Conservation (phyloP, 1,140 invertebrate species). For the Macrostomum lignano region DNA sequence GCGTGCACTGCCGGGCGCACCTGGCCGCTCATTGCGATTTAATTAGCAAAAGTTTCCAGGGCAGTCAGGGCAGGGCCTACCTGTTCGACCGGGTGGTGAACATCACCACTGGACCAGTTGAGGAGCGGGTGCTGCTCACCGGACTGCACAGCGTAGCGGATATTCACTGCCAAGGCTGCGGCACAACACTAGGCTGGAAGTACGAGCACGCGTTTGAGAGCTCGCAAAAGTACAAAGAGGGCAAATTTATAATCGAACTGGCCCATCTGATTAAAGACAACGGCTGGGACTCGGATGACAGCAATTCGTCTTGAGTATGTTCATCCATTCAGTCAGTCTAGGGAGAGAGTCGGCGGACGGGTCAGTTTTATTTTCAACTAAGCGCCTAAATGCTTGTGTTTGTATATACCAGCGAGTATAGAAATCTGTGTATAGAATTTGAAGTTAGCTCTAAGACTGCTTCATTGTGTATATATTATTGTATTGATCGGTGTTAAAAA, state of each 20-base stretch:
- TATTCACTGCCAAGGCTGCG: constrained; percentile 97
- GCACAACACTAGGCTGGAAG: constrained; percentile 98
- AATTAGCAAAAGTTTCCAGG: constrained; percentile 99
- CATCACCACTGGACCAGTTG: constrained; percentile 85
- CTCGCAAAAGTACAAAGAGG: constrained; percentile 99
- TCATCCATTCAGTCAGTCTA: too few relatives aligned
- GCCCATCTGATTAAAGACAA: constrained; percentile 99
- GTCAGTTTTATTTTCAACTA: too few relatives aligned
- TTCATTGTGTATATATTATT: too few relatives aligned
- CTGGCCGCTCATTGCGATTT: constrained; percentile 97
- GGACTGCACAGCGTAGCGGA: constrained; percentile 88
- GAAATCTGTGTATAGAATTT: too few relatives aligned
- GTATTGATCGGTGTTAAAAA: too few relatives aligned
- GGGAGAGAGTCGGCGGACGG: too few relatives aligned
- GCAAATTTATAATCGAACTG: constrained; percentile 97
- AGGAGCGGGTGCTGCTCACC: constrained; percentile 84
- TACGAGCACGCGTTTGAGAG: constrained; percentile 99
- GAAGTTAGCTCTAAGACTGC: too few relatives aligned
- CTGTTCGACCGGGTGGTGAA: constrained; percentile 99
- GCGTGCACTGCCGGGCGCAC: constrained; percentile 96
- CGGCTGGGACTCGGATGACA: constrained; percentile 33
- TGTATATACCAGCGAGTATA: too few relatives aligned
- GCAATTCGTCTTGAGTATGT: too few relatives aligned
- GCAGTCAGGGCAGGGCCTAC: constrained; percentile 96
- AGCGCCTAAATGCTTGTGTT: too few relatives aligned